A percentile compares a stretch with the other conserved stretches of the same genome.
Evolutionary conservation across 2,888 invertebrate genomes (phyloP).

Genomic region (Spicauda simplicius): DNA sequence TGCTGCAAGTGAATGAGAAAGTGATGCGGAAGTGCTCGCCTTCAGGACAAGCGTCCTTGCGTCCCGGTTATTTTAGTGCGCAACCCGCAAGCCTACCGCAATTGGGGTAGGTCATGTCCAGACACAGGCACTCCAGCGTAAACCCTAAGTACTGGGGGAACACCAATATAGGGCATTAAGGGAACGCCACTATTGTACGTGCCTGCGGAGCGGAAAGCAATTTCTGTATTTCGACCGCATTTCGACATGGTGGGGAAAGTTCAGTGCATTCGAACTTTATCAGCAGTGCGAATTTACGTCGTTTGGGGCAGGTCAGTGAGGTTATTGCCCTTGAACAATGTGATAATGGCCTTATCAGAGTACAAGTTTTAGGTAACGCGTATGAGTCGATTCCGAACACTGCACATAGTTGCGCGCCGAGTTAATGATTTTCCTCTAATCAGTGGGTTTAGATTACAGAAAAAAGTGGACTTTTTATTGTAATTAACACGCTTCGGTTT

Average conservation of each 20-base stretch:
- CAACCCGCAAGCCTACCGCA: conserved; percentile 62
- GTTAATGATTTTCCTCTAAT: conserved; percentile 43
- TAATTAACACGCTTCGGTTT: conserved; percentile 61
- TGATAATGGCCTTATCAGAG: conserved; percentile 49
- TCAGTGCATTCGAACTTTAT: conserved; percentile 55
- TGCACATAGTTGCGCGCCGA: background rate
- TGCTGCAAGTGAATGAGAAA: conserved; percentile 41
- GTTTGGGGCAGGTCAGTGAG: conserved; percentile 75
- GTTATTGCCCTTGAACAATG: conserved; percentile 61
- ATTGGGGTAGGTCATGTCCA: conserved; percentile 76
- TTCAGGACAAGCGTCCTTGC: conserved; percentile 51
- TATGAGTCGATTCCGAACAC: background rate
- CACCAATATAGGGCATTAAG: conserved; percentile 75
- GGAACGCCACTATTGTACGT: conserved; percentile 56
- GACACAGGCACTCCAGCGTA: conserved; percentile 71
- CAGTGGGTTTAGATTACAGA: conserved; percentile 57
- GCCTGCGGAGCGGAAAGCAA: conserved; percentile 58
- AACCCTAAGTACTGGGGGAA: conserved; percentile 78
- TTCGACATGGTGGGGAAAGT: conserved; percentile 50
- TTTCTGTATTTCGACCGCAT: conserved; percentile 53
- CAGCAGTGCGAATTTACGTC: conserved; percentile 56
- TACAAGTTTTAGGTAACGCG: conserved; percentile 25
- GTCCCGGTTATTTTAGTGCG: conserved; percentile 74
- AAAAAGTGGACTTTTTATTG: conserved; percentile 53
- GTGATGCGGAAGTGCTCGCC: conserved; percentile 60